phyloP scores from a whole-genome alignment of 2,888 invertebrate species.

The Tinea semifulvella region DNA sequence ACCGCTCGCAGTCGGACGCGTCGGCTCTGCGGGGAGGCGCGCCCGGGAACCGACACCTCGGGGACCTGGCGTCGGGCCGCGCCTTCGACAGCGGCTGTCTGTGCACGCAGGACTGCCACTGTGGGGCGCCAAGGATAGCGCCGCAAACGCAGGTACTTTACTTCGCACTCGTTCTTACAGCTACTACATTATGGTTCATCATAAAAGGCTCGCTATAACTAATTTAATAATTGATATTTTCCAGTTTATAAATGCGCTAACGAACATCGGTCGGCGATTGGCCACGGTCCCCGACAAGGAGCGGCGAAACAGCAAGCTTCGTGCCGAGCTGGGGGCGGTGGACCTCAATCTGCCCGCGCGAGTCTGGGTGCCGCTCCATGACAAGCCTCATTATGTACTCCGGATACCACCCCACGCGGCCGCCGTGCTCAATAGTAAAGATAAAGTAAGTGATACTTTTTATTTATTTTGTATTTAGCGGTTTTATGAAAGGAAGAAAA shows the following conservation, averaged over 20 bases:
- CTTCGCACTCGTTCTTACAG: conserved; percentile 7
- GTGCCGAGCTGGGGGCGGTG: conserved; percentile 91
- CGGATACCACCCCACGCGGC: conserved; percentile 97
- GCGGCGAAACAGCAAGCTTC: conserved; percentile 88
- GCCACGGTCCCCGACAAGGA: conserved; percentile 69
- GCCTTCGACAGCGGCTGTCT: conserved; percentile 97
- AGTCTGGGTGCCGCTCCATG: conserved; percentile 96
- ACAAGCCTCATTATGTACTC: conserved; percentile 90
- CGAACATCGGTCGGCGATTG: conserved; percentile 50
- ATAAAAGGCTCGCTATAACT: too few species aligned
- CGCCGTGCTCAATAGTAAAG: conserved; percentile 98
- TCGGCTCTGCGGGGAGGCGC: conserved; percentile 69
- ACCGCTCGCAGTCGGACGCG: conserved; percentile 83
- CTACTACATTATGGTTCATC: conserved; percentile 4
- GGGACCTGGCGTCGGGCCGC: conserved; percentile 92
- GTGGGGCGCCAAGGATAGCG: conserved; percentile 56
- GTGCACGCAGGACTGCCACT: conserved; percentile 81
- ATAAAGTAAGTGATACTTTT: conserved; percentile 67
- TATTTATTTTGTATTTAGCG: too few species aligned
- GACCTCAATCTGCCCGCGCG: conserved; percentile 97
- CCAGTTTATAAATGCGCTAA: conserved; percentile 52
- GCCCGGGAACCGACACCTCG: conserved; percentile 74
- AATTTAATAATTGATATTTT: conserved; percentile 19
- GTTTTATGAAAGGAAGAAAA: too few species aligned
- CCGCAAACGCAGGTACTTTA: conserved; percentile 59